Conservation (phyloP, 1,140 invertebrate species). For the Euura saliciscinereae region DNA sequence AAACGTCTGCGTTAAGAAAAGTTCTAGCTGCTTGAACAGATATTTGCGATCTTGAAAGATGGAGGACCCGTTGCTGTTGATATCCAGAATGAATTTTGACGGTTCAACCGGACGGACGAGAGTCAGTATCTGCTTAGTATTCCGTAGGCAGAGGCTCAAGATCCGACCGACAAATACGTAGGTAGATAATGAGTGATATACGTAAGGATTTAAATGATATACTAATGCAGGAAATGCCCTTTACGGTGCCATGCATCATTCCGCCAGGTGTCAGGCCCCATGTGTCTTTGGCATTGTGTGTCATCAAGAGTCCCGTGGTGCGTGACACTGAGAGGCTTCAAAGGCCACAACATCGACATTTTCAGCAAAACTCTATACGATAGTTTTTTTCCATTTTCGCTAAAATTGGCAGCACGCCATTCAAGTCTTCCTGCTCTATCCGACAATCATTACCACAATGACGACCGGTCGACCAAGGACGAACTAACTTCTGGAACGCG, state of each 20-base stretch:
- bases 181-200: slow-evolving; percentile 49
- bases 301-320: slow-evolving; percentile 16
- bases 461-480: not conserved
- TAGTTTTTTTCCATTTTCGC: slow-evolving; percentile 9
- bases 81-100: not conserved
- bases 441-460: not conserved
- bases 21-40: too few species aligned
- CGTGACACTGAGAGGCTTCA: not conserved
- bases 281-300: slow-evolving; percentile 28
- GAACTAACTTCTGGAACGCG: not conserved
- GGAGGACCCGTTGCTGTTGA: not conserved
- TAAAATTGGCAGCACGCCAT: not conserved
- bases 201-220: slow-evolving; percentile 47
- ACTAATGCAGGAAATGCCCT: slow-evolving; percentile 48
- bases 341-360: not conserved
- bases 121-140: not conserved
- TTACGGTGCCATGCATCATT: slow-evolving; percentile 48
- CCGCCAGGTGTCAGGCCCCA: slow-evolving; percentile 41
- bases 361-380: not conserved
- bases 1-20: too few species aligned
- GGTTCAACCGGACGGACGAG: not conserved
- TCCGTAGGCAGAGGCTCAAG: not conserved
- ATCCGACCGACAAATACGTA: slow-evolving; percentile 29
- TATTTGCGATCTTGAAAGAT: too few species aligned
- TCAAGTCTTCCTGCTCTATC: too few species aligned